phyloP scores from a whole-genome alignment of 2,888 invertebrate species.

The Operophtera brumata region DNA sequence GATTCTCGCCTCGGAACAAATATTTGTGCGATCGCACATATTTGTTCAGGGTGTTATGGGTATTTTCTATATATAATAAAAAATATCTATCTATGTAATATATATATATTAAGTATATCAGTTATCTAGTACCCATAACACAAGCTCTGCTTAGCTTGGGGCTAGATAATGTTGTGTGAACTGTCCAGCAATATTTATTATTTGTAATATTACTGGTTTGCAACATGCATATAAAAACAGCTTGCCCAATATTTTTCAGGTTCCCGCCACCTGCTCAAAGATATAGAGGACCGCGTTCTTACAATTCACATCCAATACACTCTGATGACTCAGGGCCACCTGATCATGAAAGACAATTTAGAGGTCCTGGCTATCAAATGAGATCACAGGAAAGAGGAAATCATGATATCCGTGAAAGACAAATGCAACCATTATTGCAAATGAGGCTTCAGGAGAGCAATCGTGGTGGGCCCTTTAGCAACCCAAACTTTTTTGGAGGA shows the following conservation, averaged over 20 bases:
- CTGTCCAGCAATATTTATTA: too few relatives aligned
- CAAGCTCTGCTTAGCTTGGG: too few relatives aligned
- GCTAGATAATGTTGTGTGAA: too few relatives aligned
- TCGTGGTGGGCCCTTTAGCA: slow-evolving; percentile 31
- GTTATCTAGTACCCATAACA: too few relatives aligned
- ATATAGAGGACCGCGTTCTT: slow-evolving; percentile 43
- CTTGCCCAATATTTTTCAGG: slow-evolving; percentile 43
- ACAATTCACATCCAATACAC: slow-evolving; percentile 36
- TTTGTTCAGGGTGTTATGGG: too few relatives aligned
- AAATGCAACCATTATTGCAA: slow-evolving; percentile 37
- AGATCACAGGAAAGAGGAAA: slow-evolving; percentile 46
- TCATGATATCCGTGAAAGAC: slow-evolving; percentile 36
- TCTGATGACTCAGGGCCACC: slow-evolving; percentile 39
- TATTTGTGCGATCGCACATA: too few relatives aligned
- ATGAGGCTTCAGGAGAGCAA: slow-evolving; percentile 28
- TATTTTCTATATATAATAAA: too few relatives aligned
- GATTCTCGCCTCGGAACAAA: too few relatives aligned
- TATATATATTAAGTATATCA: too few relatives aligned
- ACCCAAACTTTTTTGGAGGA: slow-evolving; percentile 18
- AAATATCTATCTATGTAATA: too few relatives aligned
- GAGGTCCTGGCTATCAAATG: slow-evolving; percentile 37
- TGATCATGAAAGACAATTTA: slow-evolving; percentile 51
- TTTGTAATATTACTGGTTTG: not conserved
- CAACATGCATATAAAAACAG: not conserved
- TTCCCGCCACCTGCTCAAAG: slow-evolving; percentile 54